Evolutionary conservation across 2,113 vertebrate species (phyloP).

Genomic region (Neodontobutis hainanensis): DNA sequence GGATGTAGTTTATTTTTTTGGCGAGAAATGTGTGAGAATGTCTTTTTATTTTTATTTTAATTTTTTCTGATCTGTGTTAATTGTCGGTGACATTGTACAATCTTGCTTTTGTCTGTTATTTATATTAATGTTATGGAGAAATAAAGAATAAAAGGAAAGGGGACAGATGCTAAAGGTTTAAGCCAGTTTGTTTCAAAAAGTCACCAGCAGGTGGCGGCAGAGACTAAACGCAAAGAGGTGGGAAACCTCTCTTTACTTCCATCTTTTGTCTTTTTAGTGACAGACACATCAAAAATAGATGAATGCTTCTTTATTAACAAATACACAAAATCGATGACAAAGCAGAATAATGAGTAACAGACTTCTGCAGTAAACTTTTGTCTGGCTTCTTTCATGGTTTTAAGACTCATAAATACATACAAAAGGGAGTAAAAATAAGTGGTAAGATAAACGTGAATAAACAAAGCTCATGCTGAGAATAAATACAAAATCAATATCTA

Average conservation of each 20-base stretch:
- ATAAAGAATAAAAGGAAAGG: slow-evolving; percentile 61
- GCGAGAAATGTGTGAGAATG: neutral
- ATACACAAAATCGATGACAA: slow-evolving; percentile 53
- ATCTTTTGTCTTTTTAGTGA: neutral
- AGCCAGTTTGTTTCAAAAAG: neutral
- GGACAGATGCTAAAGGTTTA: neutral
- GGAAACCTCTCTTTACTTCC: too few species aligned
- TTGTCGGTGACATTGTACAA: slow-evolving; percentile 17
- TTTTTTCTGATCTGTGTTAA: slow-evolving; percentile 20
- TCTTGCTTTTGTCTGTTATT: slow-evolving; percentile 56
- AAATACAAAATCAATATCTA: slow-evolving; percentile 65
- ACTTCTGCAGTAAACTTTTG: slow-evolving; percentile 54
- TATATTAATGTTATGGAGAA: slow-evolving; percentile 49
- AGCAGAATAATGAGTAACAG: slow-evolving; percentile 40
- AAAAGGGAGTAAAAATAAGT: slow-evolving; percentile 39
- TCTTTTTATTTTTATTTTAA: too few species aligned
- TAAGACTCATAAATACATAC: slow-evolving; percentile 73
- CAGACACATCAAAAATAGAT: neutral
- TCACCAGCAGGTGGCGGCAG: slow-evolving; percentile 68
- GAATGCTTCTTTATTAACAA: slow-evolving; percentile 69
- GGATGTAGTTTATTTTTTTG: slow-evolving; percentile 4
- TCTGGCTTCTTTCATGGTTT: slow-evolving; percentile 50
- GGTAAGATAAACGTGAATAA: slow-evolving; percentile 56
- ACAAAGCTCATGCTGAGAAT: slow-evolving; percentile 71
- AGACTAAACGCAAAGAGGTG: slow-evolving; percentile 15